Evolutionary conservation across 2,113 vertebrate species (phyloP).

Genomic region (Hydrolagus affinis): DNA sequence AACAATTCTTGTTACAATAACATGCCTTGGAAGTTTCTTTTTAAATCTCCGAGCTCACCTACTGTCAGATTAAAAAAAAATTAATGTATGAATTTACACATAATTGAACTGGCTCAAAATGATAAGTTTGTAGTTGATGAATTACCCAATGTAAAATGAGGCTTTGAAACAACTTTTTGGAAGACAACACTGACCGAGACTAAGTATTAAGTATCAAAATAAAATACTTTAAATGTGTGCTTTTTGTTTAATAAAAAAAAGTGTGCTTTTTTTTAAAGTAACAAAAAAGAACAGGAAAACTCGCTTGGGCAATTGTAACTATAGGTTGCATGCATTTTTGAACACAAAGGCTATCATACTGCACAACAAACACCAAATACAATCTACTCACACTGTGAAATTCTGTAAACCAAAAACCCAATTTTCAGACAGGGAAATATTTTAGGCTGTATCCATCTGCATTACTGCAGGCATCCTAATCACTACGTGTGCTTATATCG

Average conservation of each 20-base stretch:
- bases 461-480: background rate
- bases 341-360: slow-evolving; percentile 26
- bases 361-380: slow-evolving; percentile 23
- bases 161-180: slow-evolving; percentile 56
- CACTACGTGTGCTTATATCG: background rate
- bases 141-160: slow-evolving; percentile 54
- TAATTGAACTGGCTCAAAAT: slow-evolving; percentile 65
- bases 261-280: slow-evolving; percentile 10
- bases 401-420: slow-evolving; percentile 6
- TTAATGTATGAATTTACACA: slow-evolving; percentile 61
- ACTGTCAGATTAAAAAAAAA: slow-evolving; percentile 67
- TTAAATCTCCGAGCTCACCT: slow-evolving; percentile 63
- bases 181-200: slow-evolving; percentile 67
- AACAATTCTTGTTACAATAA: slow-evolving; percentile 75
- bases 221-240: slow-evolving; percentile 36
- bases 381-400: slow-evolving; percentile 16
- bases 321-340: background rate
- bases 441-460: background rate
- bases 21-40: slow-evolving; percentile 68
- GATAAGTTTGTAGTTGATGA: slow-evolving; percentile 48
- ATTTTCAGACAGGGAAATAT: background rate
- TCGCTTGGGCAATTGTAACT: slow-evolving; percentile 4
- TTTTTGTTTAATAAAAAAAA: background rate
- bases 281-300: slow-evolving; percentile 2
- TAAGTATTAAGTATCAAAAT: slow-evolving; percentile 61